Conservation (phyloP, 2,888 invertebrate species). For the Siphlonurus alternatus region DNA sequence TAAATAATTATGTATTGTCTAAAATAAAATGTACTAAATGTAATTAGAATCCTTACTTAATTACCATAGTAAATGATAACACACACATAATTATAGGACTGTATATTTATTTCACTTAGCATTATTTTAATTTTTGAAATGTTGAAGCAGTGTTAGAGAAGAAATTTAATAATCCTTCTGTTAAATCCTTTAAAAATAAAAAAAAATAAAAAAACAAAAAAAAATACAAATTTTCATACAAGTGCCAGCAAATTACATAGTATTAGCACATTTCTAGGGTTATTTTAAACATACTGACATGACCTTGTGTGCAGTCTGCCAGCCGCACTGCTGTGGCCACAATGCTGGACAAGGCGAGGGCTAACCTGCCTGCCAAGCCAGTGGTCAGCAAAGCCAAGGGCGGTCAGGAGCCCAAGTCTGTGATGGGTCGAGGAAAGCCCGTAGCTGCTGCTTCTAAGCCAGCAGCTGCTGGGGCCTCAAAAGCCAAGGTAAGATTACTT, state of each 20-base stretch:
- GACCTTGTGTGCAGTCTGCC: neutral
- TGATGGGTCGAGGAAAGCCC: neutral
- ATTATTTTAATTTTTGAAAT: too few relatives aligned
- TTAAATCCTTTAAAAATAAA: too few relatives aligned
- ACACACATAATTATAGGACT: too few relatives aligned
- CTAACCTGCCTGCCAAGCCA: conserved; percentile 68
- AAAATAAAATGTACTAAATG: neutral
- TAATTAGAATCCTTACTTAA: too few relatives aligned
- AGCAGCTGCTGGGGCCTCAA: neutral
- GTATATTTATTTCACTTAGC: too few relatives aligned
- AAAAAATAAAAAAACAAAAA: neutral
- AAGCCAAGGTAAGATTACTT: neutral
- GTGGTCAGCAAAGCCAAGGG: conserved; percentile 34
- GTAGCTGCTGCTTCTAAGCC: conserved; percentile 7
- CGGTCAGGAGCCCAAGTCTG: neutral
- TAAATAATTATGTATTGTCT: neutral
- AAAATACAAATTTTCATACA: too few relatives aligned
- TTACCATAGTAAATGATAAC: too few relatives aligned
- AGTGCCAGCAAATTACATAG: too few relatives aligned
- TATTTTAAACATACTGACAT: too few relatives aligned
- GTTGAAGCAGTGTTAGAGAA: neutral
- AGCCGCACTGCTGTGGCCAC: conserved; percentile 48
- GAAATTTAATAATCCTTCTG: too few relatives aligned
- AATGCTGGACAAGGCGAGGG: conserved; percentile 68
- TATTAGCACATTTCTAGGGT: too few relatives aligned